A percentile compares a stretch with the other conserved stretches of the same genome.
These are phyloP conservation scores for Crocuta crocuta DNA, from an alignment of 2,113 vertebrate genomes.

Conservation along the genomic window DNA sequence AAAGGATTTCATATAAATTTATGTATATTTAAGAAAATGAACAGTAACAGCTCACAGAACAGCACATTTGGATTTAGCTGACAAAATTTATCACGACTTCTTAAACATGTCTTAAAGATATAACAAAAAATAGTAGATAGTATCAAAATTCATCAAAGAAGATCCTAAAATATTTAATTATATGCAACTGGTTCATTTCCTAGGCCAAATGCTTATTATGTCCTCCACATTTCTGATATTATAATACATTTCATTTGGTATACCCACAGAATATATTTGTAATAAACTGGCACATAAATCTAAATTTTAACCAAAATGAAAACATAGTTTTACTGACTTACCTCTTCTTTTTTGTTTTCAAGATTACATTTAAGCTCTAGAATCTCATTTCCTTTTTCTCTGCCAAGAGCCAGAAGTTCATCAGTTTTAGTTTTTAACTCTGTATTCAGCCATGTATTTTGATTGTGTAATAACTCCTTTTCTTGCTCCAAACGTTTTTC, in stretches of 20 bases:
- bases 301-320: not conserved
- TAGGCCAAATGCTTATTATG: not conserved
- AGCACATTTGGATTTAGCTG: not conserved
- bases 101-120: not conserved
- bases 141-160: not conserved
- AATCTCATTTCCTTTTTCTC: constrained; percentile 95
- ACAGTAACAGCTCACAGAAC: not conserved
- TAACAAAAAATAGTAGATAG: rapidly evolving
- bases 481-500: constrained; percentile 98
- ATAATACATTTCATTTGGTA: not conserved
- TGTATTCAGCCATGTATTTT: constrained; percentile 94
- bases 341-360: constrained; percentile 97
- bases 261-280: not conserved
- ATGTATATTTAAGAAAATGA: constrained; percentile 6
- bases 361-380: constrained; percentile 94
- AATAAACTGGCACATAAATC: not conserved
- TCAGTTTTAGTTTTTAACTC: constrained; percentile 96
- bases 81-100: constrained; percentile 4
- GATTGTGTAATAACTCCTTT: constrained; percentile 93
- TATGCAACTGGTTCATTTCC: not conserved
- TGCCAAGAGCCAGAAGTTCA: constrained; percentile 92
- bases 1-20: not conserved
- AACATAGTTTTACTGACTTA: constrained; percentile 57
- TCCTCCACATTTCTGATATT: not conserved
- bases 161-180: constrained; percentile 31